These are phyloP conservation scores for Trididemnum nubilum DNA, from an alignment of 23 tunicate species.

Conservation along the genomic window DNA sequence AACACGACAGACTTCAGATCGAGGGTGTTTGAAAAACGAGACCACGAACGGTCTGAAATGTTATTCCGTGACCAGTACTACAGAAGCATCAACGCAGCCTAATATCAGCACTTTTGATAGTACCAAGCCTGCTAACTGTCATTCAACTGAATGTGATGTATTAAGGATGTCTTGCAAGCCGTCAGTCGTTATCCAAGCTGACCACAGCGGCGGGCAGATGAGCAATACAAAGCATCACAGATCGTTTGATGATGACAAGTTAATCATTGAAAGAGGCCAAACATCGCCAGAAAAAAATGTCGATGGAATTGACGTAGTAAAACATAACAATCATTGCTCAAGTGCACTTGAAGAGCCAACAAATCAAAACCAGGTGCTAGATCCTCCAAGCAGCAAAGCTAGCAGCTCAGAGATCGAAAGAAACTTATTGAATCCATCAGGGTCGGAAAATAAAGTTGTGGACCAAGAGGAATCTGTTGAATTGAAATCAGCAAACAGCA, in stretches of 20 bases:
- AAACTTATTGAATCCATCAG: no score
- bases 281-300: not conserved
- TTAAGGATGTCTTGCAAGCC: not conserved
- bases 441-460: no score
- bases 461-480: no score
- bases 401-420: not conserved
- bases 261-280: constrained; percentile 7
- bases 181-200: not conserved
- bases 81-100: not conserved
- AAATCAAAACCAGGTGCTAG: not conserved
- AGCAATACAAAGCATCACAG: no score
- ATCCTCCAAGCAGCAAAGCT: not conserved
- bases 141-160: not conserved
- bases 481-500: no score
- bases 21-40: no score
- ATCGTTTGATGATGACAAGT: constrained; percentile 6
- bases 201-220: no score
- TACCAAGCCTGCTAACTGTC: constrained; percentile 1
- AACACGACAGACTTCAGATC: no score
- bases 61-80: not conserved
- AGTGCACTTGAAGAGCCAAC: not conserved
- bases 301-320: constrained; percentile 9
- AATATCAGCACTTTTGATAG: not conserved
- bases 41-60: not conserved
- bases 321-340: not conserved